Base-by-base conservation (phyloP, 2,797 vertebrate species). In the Pseudomugil gertrudae region DNA sequence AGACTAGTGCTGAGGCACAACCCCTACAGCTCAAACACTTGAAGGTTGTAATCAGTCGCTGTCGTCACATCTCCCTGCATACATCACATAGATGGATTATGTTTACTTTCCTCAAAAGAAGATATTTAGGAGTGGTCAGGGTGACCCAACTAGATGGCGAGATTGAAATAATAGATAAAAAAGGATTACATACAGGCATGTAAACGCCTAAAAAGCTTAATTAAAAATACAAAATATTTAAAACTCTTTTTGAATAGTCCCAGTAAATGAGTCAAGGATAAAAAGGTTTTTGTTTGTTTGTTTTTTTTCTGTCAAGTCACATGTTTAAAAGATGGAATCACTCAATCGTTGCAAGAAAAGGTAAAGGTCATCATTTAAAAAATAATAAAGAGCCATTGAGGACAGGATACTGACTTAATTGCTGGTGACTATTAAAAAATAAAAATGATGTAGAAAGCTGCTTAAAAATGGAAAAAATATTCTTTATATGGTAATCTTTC, bases 21-120 rank as follows among this genome's bases (percentile, higher is more conserved):
- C 29, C 33, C 62, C 33, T 26, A 38, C 45, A 60, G 33, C 36
- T 63, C 36, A 47, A 50, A 71, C 32, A 71, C 48, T 52, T 30
- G 4, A 59, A 56, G 64, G 59, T 53, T 66, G 57, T 40, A 38
- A 66, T 50, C 48, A 61, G 27, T 19, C 27, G 11, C 27, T 60
- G 57, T 3, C 7, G 19, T 50, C 57, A 63, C 24, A 29, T 60
- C 26, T 51, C 17, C 38, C 29, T 51, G 21, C 58, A 33, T 45
- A n/a, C n/a, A 30, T 62, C 24, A 55, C 33, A 35, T 50, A 17
- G 7, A 40, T 47, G 36, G 26, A 55, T 32, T 26, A 38, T 35
- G 38, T 29, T 64, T 57, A 19, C 45, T 53, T 45, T 7, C 6
- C 0, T 2, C 10, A 38, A n/a, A n/a, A n/a, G n/a, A 19, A 35